These are phyloP conservation scores for Hylaeus volcanicus DNA, from an alignment of 1,140 invertebrate species.

Conservation along the genomic window DNA sequence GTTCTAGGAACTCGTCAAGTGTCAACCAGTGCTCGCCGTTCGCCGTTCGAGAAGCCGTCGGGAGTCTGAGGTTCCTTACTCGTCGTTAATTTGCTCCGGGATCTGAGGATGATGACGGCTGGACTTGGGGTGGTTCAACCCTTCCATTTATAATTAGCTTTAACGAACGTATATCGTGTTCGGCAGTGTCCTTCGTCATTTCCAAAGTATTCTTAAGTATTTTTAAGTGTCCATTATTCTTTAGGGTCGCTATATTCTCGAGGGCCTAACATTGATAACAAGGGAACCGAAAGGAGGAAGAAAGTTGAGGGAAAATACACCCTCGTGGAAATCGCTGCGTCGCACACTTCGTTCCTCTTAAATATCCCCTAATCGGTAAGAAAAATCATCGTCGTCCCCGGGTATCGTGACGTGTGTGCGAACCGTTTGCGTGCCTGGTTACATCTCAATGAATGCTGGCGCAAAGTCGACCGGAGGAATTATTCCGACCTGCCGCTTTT, in stretches of 20 bases:
- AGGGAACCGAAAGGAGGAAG: background rate
- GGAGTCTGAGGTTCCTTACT: no score
- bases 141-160: no score
- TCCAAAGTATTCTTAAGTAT: no score
- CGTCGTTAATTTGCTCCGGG: no score
- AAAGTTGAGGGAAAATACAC: background rate
- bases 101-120: no score
- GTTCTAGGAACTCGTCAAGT: no score
- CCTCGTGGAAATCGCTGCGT: constrained; percentile 12
- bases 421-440: constrained; percentile 59
- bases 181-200: no score
- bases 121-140: no score
- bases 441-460: constrained; percentile 59
- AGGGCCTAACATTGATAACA: background rate
- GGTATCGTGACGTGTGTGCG: constrained; percentile 43
- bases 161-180: no score
- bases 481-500: constrained; percentile 23
- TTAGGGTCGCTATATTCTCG: background rate
- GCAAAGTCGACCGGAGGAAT: constrained; percentile 45
- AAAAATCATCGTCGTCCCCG: constrained; percentile 39
- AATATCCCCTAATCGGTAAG: constrained; percentile 34
- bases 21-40: no score
- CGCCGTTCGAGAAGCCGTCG: no score
- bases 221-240: no score
- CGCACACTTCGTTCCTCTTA: constrained; percentile 28